Percentiles rank a stretch among this genome's conserved stretches.
phyloP scores from a whole-genome alignment of 2,113 vertebrate genomes.

The Peromyscus maniculatus region DNA sequence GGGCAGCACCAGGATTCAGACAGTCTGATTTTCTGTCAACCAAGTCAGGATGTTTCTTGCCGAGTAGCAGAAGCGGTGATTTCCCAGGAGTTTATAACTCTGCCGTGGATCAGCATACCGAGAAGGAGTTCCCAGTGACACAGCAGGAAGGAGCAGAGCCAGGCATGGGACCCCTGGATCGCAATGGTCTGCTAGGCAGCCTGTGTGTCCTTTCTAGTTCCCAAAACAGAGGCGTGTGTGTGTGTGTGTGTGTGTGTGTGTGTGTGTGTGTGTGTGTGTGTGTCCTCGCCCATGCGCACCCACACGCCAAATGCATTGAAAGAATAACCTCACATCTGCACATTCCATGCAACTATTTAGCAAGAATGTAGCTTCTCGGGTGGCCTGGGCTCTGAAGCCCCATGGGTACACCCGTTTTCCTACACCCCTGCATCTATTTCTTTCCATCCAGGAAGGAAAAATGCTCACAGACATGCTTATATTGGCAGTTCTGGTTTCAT shows the following conservation, averaged over 20 bases:
- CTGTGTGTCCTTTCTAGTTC: neutral
- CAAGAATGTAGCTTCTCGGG: too few species aligned
- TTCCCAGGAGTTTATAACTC: neutral
- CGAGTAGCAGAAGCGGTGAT: neutral
- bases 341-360: neutral
- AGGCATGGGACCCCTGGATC: neutral
- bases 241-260: neutral
- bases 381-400: neutral
- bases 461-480: neutral
- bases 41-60: neutral
- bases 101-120: neutral
- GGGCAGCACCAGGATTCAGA: neutral
- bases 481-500: neutral
- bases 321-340: neutral
- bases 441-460: neutral
- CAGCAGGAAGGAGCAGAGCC: neutral
- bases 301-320: neutral
- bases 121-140: neutral
- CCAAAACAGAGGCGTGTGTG: neutral
- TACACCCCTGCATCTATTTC: fast-evolving
- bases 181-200: neutral
- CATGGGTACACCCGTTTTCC: neutral
- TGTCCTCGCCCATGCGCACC: too few species aligned
- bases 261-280: too few species aligned
- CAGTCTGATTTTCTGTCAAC: neutral